Conservation (phyloP, 1,140 invertebrate genomes). For the Phymorhynchus buccinoides region DNA sequence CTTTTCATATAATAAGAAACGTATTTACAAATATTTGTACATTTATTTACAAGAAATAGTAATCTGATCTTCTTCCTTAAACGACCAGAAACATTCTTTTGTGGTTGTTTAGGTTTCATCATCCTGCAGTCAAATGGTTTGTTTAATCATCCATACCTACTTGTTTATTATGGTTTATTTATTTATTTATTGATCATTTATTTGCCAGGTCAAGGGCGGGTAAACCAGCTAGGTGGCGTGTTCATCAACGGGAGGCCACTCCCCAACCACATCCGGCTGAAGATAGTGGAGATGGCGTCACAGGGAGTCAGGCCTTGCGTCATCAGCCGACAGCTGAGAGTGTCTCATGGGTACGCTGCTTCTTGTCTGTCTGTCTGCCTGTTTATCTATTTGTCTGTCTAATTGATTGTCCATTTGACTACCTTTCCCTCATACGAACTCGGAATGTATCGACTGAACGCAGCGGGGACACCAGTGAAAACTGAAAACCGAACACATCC, state of each 20-base stretch:
- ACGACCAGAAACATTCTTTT: no score
- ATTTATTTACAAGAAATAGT: no score
- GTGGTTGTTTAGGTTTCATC: background rate
- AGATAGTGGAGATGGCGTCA: constrained; percentile 95
- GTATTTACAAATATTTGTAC: no score
- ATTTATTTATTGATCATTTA: background rate
- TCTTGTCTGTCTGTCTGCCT: background rate
- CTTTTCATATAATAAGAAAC: no score
- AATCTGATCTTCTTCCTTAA: no score
- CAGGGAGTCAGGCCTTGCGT: constrained; percentile 94
- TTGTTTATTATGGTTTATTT: constrained; percentile 16
- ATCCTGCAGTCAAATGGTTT: background rate
- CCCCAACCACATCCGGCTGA: constrained; percentile 94
- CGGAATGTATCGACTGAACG: no score
- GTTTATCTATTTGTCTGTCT: background rate
- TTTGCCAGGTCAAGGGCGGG: constrained; percentile 77
- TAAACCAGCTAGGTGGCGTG: constrained; percentile 98
- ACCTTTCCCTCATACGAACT: no score
- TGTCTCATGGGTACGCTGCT: constrained; percentile 84
- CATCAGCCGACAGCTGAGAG: constrained; percentile 92
- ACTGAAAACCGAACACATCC: no score
- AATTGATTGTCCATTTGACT: no score
- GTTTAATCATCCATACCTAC: no score
- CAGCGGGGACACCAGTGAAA: no score
- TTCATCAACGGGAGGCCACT: constrained; percentile 97